Evolutionary conservation across 2,113 vertebrate genomes (phyloP), one percentile per base, ranked within the genome.

Genomic region (Orthonyx spaldingii): DNA sequence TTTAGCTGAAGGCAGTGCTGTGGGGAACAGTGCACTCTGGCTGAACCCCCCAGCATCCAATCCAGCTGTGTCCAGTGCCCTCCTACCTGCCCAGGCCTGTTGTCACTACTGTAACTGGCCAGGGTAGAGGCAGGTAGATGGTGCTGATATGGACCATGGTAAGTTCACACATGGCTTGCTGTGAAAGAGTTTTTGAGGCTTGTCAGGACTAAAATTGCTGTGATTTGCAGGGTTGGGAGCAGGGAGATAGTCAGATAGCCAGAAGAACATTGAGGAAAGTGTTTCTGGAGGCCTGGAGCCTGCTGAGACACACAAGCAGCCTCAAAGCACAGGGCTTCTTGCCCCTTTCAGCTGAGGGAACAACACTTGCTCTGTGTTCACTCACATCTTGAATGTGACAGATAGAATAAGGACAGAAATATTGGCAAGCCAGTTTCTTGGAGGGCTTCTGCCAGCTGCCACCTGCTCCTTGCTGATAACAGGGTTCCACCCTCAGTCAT

Each of bases 171-270:
- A 15, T 27, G 55, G 33, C 68, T 90, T 68, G 52, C 65, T 89
- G 64, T 81, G 86, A 92, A 94, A 95, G 83, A 65, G 71, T 33
- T 94, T 64, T 32, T 50, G 66, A 83, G 88, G 49, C 89, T 92
- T 86, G 83, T 53, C 66, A 88, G 39, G 50, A 16, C n/a, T n/a
- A 39, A 55, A 39, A 46, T 55, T 55, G 27, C 81, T 75, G 70
- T 41, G 61, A 39, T 56, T 78, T 60, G 87, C 8, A 59, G 23
- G 27, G 23, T 50, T 13, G 5, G 52, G 28, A 93, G 21, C 10
- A 49, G 10, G n/a, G 41, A 69, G 17, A 41, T 5, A 18, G 30
- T 39, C 35, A 53, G 16, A 50, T 4, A 80, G 11, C 5, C 57
- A 84, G 60, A 74, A 57, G n/a, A 27, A 39, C 87, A 56, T 1